These are phyloP conservation scores for Metallyticus violacea DNA, from an alignment of 2,888 invertebrate genomes.

Conservation along the genomic window DNA sequence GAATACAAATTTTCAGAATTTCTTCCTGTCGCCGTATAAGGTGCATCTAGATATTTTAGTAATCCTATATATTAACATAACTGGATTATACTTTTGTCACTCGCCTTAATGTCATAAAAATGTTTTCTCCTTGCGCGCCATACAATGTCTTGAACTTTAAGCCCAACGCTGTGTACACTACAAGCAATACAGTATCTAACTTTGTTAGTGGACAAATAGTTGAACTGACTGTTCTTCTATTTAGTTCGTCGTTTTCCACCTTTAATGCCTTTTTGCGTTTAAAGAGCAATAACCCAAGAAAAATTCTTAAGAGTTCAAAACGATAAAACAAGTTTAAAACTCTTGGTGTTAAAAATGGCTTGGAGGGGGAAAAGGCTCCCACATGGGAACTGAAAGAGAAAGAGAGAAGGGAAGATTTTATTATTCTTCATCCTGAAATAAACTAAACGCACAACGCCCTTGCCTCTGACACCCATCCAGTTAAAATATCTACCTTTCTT, in stretches of 20 bases:
- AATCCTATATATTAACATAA: no score
- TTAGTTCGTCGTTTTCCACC: background rate
- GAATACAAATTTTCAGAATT: no score
- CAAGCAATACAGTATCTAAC: no score
- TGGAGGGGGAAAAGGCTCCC: background rate
- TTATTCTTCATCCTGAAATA: conserved; percentile 17
- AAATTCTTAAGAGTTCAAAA: conserved; percentile 14
- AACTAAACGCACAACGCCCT: background rate
- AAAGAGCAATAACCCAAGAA: conserved; percentile 3
- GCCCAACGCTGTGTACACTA: no score
- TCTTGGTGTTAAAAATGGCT: conserved; percentile 1
- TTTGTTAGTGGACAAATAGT: no score
- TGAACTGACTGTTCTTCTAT: no score
- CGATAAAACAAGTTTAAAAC: conserved; percentile 15
- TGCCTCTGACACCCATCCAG: background rate
- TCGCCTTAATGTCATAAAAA: no score
- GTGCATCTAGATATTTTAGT: no score
- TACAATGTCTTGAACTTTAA: no score
- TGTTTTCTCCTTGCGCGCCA: no score
- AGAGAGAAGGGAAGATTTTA: conserved; percentile 4
- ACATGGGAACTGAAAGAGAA: background rate
- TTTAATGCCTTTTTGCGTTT: background rate
- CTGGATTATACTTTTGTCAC: no score
- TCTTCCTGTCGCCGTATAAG: no score
- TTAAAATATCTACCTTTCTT: background rate